Percentiles rank a stretch among this genome's conserved stretches.
Evolutionary conservation across 37 sponge, comb jelly and placozoan species (phyloP).

Genomic region (Aphrocallistes beatrix): DNA sequence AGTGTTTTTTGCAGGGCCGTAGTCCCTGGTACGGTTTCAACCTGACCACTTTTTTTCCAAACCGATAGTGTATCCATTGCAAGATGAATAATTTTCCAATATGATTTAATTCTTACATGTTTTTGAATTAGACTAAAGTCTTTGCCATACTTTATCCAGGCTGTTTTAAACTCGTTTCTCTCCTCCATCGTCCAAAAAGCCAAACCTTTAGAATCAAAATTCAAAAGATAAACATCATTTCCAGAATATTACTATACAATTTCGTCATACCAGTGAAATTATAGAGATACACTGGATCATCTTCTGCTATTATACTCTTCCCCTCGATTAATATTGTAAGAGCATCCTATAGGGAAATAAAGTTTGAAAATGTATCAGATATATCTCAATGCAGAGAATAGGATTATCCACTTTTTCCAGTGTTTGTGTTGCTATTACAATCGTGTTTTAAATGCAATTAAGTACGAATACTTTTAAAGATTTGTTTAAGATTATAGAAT

Average conservation of each 20-base stretch:
- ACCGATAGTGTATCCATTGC: no score
- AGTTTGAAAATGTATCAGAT: neutral
- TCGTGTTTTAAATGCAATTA: no score
- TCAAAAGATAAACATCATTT: neutral
- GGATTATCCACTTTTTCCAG: no score
- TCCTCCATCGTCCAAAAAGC: neutral
- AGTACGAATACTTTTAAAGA: no score
- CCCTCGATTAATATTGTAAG: neutral
- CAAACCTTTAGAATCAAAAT: neutral
- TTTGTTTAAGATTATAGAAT: no score
- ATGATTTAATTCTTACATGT: neutral
- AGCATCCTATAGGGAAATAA: neutral
- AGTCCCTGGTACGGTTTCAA: no score
- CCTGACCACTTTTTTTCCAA: no score
- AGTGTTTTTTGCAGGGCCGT: no score
- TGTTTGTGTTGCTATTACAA: no score
- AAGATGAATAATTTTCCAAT: no score
- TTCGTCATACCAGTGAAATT: neutral
- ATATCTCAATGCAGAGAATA: no score
- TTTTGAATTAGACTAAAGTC: neutral
- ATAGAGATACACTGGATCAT: neutral
- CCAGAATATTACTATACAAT: neutral
- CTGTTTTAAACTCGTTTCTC: neutral
- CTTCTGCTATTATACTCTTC: neutral
- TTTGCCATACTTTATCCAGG: slow-evolving; percentile 4